phyloP scores from a whole-genome alignment of 2,113 vertebrate species.

The Gnathonemus longibarbis region DNA sequence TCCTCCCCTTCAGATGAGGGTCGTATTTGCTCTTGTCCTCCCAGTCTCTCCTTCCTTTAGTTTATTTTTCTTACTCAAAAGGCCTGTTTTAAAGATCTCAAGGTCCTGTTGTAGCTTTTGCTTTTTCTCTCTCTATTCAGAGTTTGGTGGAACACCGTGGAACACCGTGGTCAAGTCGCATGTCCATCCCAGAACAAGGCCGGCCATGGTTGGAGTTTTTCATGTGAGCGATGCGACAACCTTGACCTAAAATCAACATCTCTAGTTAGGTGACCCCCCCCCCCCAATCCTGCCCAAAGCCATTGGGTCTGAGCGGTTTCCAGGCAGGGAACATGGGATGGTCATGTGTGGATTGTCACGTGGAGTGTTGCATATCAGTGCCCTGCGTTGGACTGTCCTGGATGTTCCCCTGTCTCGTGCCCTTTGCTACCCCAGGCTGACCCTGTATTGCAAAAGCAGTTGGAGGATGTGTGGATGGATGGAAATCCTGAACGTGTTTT shows the following conservation, averaged over 20 bases:
- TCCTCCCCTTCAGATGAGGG: not conserved
- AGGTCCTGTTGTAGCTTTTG: not conserved
- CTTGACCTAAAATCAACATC: not conserved
- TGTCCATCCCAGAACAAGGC: not conserved
- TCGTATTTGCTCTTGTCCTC: not conserved
- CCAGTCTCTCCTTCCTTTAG: not conserved
- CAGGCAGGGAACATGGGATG: not conserved
- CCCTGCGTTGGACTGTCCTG: not conserved
- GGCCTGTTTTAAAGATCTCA: not conserved
- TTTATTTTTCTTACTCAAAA: not conserved
- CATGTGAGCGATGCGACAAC: not conserved
- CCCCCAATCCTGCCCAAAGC: not conserved
- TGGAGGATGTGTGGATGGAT: not conserved
- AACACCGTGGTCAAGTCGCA: not conserved
- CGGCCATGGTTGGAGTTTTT: not conserved
- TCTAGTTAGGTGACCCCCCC: not conserved
- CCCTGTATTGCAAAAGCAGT: not conserved
- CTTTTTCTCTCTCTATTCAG: not conserved
- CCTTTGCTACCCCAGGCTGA: not conserved
- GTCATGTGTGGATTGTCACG: not conserved
- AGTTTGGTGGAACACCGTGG: not conserved
- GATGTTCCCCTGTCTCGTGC: not conserved
- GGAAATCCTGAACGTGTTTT: not conserved
- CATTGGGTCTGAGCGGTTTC: not conserved
- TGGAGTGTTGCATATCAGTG: not conserved